phyloP scores from a whole-genome alignment of 2,888 invertebrate species.

The Zele albiditarsus region DNA sequence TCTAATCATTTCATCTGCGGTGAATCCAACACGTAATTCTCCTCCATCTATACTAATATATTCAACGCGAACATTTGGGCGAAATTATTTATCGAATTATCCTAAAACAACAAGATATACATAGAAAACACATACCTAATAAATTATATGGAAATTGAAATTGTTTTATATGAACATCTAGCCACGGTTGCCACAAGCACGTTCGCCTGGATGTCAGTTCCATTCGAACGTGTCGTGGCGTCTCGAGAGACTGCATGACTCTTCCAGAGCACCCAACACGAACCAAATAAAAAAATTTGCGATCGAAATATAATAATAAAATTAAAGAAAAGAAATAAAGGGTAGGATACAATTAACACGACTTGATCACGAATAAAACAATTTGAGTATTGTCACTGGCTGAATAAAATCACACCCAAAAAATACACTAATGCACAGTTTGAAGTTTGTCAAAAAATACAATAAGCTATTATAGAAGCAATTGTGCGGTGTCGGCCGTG shows the following conservation, averaged over 20 bases:
- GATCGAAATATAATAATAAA: not conserved
- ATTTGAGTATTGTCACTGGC: not conserved
- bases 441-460: conserved; percentile 1
- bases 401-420: not conserved
- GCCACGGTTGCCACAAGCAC: conserved; percentile 70
- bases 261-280: not conserved
- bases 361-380: not conserved
- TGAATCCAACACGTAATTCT: not conserved
- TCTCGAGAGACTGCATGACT: conserved; percentile 43
- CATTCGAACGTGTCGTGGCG: conserved; percentile 52
- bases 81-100: too few species aligned
- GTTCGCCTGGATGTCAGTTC: conserved; percentile 61
- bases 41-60: not conserved
- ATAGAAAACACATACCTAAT: conserved; percentile 58
- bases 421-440: not conserved
- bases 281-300: not conserved
- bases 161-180: conserved; percentile 54
- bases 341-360: not conserved
- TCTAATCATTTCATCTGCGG: not conserved
- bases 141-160: conserved; percentile 53
- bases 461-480: conserved; percentile 17
- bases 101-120: too few species aligned
- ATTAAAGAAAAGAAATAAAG: too few species aligned
- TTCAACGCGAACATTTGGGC: not conserved
- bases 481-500: not conserved